Evolutionary conservation across 92 coral and sea anemone species (phyloP).

Genomic region (Virgularia gustaviana): DNA sequence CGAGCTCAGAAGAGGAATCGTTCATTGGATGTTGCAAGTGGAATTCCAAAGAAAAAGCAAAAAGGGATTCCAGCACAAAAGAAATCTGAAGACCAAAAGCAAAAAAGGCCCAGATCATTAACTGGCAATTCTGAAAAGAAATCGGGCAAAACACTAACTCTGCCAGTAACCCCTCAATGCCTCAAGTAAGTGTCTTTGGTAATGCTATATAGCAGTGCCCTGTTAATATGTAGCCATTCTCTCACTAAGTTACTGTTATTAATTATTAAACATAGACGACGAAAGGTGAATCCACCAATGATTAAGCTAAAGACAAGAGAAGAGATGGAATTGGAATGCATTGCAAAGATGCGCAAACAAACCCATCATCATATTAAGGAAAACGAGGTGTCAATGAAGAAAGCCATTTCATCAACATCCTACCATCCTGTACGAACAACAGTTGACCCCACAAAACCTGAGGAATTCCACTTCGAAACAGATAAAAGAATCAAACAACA

Average conservation of each 20-base stretch:
- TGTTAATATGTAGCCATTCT: not conserved
- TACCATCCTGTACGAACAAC: constrained; percentile 70
- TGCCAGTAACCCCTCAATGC: constrained; percentile 29
- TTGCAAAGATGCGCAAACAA: constrained; percentile 71
- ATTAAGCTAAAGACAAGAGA: constrained; percentile 64
- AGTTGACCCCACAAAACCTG: constrained; percentile 67
- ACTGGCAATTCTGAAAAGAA: constrained; percentile 4
- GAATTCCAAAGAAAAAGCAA: not conserved
- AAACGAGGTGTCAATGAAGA: constrained; percentile 82
- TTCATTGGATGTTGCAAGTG: not conserved
- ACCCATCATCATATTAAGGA: constrained; percentile 59
- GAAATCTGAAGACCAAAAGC: not conserved
- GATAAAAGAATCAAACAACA: constrained; percentile 64
- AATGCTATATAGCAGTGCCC: not conserved
- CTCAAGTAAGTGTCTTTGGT: constrained; percentile 13
- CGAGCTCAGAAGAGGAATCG: constrained; percentile 6
- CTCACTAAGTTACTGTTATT: not conserved
- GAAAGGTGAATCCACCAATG: constrained; percentile 26
- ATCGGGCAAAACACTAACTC: not conserved
- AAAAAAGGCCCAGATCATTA: constrained; percentile 8
- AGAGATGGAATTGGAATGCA: constrained; percentile 67
- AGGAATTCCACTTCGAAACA: constrained; percentile 89
- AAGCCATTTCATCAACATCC: constrained; percentile 70
- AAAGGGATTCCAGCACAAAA: not conserved
- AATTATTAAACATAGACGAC: constrained; percentile 14